Conservation (phyloP, 2,888 invertebrate genomes). For the Cataglyphis cursor region DNA sequence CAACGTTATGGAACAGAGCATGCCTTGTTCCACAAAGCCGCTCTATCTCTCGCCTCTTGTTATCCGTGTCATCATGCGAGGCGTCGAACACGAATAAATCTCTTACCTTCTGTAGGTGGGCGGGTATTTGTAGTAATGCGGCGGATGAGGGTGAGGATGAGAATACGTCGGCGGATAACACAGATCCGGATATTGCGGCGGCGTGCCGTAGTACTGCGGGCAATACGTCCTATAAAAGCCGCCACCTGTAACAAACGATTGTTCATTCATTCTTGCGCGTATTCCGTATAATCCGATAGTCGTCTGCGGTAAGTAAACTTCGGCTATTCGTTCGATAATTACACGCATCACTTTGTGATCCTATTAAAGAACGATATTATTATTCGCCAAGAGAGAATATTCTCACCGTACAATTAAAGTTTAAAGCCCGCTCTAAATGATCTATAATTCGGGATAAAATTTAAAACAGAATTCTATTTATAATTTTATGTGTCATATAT, state of each 20-base stretch:
- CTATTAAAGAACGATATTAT: conserved; percentile 4
- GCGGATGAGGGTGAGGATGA: conserved; percentile 85
- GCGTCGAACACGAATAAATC: conserved; percentile 50
- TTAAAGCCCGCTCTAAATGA: background rate
- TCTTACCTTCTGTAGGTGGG: conserved; percentile 85
- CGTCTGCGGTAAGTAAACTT: conserved; percentile 14
- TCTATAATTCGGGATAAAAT: background rate
- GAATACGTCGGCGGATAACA: conserved; percentile 87
- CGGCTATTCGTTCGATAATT: conserved; percentile 17
- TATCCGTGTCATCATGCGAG: conserved; percentile 15
- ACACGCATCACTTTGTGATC: background rate
- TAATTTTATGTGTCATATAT: background rate
- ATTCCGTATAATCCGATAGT: conserved; percentile 26
- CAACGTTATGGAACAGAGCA: conserved; percentile 4
- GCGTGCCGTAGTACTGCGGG: conserved; percentile 88
- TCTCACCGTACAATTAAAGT: background rate
- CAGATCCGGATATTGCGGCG: conserved; percentile 87
- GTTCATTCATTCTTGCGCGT: conserved; percentile 42
- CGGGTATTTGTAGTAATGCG: conserved; percentile 86
- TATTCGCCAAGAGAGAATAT: background rate
- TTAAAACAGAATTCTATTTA: background rate
- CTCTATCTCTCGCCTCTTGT: background rate
- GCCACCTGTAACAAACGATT: conserved; percentile 79
- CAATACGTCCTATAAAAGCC: conserved; percentile 86
- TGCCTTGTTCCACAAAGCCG: background rate